Evolutionary conservation across 2,888 invertebrate species (phyloP).

Genomic region (Pycnomerus fuliginosus): DNA sequence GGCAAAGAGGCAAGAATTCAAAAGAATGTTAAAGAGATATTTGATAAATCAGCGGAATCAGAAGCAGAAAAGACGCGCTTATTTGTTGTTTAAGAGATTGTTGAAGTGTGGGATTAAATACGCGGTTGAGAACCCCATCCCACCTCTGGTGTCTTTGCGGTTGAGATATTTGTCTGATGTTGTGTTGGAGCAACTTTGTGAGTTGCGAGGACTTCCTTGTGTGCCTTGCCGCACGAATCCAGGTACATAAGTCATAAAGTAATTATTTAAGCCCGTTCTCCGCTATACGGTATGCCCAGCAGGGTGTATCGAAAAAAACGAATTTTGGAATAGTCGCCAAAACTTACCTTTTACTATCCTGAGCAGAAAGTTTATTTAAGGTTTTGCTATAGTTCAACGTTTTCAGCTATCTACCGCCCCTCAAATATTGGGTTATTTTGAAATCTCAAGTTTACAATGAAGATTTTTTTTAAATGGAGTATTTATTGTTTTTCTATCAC

Average conservation of each 20-base stretch:
- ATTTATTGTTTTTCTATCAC: no score
- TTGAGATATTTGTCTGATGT: constrained; percentile 60
- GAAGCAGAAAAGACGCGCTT: constrained; percentile 28
- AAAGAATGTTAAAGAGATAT: constrained; percentile 19
- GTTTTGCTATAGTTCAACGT: no score
- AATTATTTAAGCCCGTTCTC: no score
- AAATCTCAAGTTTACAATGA: no score
- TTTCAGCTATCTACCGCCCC: no score
- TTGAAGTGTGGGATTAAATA: constrained; percentile 39
- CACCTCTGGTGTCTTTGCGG: constrained; percentile 59
- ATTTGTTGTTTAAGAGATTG: constrained; percentile 29
- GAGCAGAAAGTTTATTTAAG: no score
- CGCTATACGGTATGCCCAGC: no score
- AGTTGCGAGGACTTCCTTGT: constrained; percentile 84
- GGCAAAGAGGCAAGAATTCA: constrained; percentile 31
- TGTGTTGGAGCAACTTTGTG: constrained; percentile 59
- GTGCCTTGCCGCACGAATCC: constrained; percentile 60
- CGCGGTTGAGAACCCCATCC: constrained; percentile 46
- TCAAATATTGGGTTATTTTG: no score
- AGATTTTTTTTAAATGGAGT: no score
- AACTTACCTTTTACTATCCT: no score
- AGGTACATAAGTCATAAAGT: constrained; percentile 9
- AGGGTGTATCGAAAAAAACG: no score
- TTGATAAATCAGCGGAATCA: constrained; percentile 1
- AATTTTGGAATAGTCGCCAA: no score